phyloP scores from a whole-genome alignment of 1,140 invertebrate species.

The Archivesica marissinica region DNA sequence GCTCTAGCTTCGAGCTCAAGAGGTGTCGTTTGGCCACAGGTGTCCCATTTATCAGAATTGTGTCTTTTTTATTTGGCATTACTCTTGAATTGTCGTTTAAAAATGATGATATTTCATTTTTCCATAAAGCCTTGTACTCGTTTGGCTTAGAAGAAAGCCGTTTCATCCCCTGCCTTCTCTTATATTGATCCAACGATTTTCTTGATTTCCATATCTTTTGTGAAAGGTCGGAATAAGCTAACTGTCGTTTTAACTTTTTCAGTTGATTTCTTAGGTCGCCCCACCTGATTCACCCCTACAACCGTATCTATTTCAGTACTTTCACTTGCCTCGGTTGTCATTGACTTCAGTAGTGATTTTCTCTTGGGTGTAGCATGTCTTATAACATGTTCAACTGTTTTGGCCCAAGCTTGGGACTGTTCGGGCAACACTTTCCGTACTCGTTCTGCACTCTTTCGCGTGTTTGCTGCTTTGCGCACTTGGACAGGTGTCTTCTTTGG shows the following conservation, averaged over 20 bases:
- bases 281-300: not conserved
- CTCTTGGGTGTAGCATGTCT: not conserved
- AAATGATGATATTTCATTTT: not conserved
- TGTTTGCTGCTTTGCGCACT: not conserved
- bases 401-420: not conserved
- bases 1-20: slow-evolving; percentile 23
- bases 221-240: not conserved
- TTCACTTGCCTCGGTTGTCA: not conserved
- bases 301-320: not conserved
- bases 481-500: not conserved
- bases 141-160: not conserved
- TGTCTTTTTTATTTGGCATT: slow-evolving; percentile 50
- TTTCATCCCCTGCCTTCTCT: not conserved
- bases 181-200: slow-evolving; percentile 2
- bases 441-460: not conserved
- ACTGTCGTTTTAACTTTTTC: not conserved
- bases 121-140: not conserved
- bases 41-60: slow-evolving; percentile 1
- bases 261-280: not conserved
- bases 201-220: not conserved
- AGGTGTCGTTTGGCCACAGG: slow-evolving; percentile 23
- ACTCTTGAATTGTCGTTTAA: slow-evolving; percentile 29
- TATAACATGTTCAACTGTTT: not conserved
- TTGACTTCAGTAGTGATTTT: not conserved
- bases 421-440: not conserved